Evolutionary conservation across 2,888 invertebrate genomes (phyloP), one percentile per base, ranked within the genome.

Genomic region (Netelia melanura): DNA sequence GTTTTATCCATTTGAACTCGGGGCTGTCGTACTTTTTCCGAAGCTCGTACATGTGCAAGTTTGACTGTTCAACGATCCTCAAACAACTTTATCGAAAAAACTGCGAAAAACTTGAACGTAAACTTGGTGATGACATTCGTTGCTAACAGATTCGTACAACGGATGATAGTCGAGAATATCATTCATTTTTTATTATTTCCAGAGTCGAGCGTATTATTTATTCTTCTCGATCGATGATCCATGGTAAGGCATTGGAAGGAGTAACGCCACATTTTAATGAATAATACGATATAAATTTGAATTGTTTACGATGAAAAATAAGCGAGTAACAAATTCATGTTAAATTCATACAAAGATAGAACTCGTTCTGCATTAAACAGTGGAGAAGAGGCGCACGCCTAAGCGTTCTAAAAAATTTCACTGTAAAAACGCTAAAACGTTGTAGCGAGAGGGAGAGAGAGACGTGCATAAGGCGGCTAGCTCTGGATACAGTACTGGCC

Each of bases 361-460:
- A 56, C n/a, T 11, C 9, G 65, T 58, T 76, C 44, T 76, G 76
- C 76, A 76, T 76, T 38, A 76, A 76, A 67, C 3, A 56, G 76
- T 76, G n/a, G 56, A 21, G 23, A 56, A 48, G 11, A 48, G 68
- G 68, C 23, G 61, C 43, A 56, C 25, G 58, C 48, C 17, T 44
- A 67, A 68, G 17, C 58, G 48, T 21, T 68, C 48, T 68, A 68
- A 61, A 61, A 77, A 77, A 71, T 79, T 79, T 79, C 52, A 79
- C 62, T 23, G 71, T 43, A 71, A 71, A 79, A 70, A 70, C 62
- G 54, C 43, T 79, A 54, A 64, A 71, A 62, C 70, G 78, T 62
- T 70, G 54, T 30, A 65, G 43, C 9, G 21, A 21, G 21, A 21
- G 21, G 10, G 17, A 30, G 30, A 30, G 30, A 21, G 17, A 38